These are phyloP conservation scores for Plectropomus leopardus DNA, from an alignment of 2,113 vertebrate genomes.

Conservation along the genomic window DNA sequence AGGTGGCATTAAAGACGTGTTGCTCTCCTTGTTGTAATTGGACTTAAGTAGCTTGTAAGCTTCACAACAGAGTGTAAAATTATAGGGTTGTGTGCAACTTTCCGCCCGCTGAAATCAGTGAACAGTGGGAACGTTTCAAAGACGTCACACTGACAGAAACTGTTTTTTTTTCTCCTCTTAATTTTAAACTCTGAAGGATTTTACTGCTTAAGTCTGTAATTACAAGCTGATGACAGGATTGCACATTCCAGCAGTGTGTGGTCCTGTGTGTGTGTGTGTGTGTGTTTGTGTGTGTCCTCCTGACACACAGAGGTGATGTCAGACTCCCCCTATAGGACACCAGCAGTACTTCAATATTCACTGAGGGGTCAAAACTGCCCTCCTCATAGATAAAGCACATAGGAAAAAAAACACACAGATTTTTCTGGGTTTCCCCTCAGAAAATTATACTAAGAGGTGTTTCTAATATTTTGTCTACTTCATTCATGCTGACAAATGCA, in stretches of 20 bases:
- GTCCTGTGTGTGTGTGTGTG: slow-evolving; percentile 43
- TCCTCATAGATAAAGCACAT: background rate
- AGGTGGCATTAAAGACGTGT: slow-evolving; percentile 34
- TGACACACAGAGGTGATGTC: slow-evolving; percentile 72
- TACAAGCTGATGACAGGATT: slow-evolving; percentile 74
- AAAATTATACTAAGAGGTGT: background rate
- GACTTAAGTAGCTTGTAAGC: slow-evolving; percentile 48
- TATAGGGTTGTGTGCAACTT: slow-evolving; percentile 28
- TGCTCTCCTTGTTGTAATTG: slow-evolving; percentile 52
- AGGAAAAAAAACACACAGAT: background rate
- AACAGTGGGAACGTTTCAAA: slow-evolving; percentile 29
- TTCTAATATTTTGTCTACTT: background rate
- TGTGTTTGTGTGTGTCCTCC: slow-evolving; percentile 14
- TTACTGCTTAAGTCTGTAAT: slow-evolving; percentile 67
- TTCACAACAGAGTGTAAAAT: slow-evolving; percentile 59
- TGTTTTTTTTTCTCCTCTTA: slow-evolving; percentile 12
- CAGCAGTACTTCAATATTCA: slow-evolving; percentile 63
- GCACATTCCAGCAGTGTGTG: slow-evolving; percentile 68
- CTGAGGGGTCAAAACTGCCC: slow-evolving; percentile 1
- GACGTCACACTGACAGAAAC: slow-evolving; percentile 41
- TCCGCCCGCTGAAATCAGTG: slow-evolving; percentile 2
- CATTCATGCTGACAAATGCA: slow-evolving; percentile 1
- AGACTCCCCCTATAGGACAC: slow-evolving; percentile 85
- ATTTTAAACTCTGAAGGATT: slow-evolving; percentile 41
- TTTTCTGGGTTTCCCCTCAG: background rate